These are phyloP conservation scores for Notarius quadriscutis DNA, from an alignment of 2,113 vertebrate genomes.

Conservation along the genomic window DNA sequence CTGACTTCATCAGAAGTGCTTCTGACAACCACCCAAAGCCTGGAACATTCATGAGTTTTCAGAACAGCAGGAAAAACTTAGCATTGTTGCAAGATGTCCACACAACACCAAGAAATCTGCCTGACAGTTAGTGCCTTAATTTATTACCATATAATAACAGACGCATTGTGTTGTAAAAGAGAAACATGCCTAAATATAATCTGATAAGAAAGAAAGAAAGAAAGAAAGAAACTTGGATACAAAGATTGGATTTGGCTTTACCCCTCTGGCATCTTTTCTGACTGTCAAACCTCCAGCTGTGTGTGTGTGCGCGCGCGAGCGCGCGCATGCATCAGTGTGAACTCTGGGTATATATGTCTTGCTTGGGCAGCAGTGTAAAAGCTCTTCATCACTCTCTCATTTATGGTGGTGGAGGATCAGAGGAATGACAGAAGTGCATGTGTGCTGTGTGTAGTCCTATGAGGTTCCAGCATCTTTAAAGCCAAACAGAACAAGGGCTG, in stretches of 20 bases:
- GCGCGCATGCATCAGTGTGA: neutral
- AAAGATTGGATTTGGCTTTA: neutral
- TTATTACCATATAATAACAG: neutral
- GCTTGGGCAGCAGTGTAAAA: constrained; percentile 6
- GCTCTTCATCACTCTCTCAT: constrained; percentile 23
- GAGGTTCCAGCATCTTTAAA: neutral
- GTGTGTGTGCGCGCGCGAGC: neutral
- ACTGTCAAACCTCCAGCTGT: constrained; percentile 11
- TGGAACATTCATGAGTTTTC: neutral
- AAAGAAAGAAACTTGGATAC: neutral
- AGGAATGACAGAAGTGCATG: constrained; percentile 17
- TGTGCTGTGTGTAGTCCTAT: neutral
- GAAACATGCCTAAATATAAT: neutral
- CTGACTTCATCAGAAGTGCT: neutral
- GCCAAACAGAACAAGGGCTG: neutral
- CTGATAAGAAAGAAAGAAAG: neutral
- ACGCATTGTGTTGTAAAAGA: neutral
- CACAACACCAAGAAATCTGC: neutral
- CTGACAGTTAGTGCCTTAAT: neutral
- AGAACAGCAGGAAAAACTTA: neutral
- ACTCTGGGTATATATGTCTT: neutral
- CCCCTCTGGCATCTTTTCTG: neutral
- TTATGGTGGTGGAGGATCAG: constrained; percentile 15
- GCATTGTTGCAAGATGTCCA: neutral
- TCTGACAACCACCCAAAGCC: neutral